These are phyloP conservation scores for Sebastes goodei DNA, from an alignment of 2,797 vertebrate species.

Conservation along the genomic window DNA sequence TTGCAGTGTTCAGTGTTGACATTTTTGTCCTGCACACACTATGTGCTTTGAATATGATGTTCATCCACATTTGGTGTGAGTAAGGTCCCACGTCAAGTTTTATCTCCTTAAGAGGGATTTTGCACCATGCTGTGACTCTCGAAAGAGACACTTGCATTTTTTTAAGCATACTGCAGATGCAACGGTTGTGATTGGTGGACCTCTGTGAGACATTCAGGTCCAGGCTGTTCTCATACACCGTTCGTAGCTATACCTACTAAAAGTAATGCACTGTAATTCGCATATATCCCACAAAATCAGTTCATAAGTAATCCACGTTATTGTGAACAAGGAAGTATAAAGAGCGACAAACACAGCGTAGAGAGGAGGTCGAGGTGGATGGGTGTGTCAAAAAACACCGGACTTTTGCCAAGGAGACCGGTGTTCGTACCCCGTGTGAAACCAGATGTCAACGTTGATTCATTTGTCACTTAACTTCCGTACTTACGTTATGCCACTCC, in stretches of 20 bases:
- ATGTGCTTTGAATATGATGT: background rate
- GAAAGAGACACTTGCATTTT: background rate
- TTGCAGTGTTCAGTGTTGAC: conserved; percentile 16
- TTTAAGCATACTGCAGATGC: background rate
- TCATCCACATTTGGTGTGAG: conserved; percentile 8
- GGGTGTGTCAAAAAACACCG: background rate
- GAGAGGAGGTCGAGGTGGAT: no score
- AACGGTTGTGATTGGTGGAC: background rate
- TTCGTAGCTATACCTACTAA: no score
- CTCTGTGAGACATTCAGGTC: background rate
- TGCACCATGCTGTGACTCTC: background rate
- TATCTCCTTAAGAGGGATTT: conserved; percentile 18
- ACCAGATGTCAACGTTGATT: no score
- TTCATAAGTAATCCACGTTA: background rate
- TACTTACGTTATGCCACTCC: no score
- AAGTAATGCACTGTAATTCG: no score
- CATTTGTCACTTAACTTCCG: no score
- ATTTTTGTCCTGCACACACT: conserved; percentile 11
- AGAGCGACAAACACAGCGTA: background rate
- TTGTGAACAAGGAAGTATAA: background rate
- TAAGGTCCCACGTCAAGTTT: background rate
- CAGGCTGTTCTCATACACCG: background rate
- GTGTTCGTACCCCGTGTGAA: no score
- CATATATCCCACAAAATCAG: no score
- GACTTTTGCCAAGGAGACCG: background rate